Evolutionary conservation across 2,888 invertebrate genomes (phyloP).

Genomic region (Morpho achilles): DNA sequence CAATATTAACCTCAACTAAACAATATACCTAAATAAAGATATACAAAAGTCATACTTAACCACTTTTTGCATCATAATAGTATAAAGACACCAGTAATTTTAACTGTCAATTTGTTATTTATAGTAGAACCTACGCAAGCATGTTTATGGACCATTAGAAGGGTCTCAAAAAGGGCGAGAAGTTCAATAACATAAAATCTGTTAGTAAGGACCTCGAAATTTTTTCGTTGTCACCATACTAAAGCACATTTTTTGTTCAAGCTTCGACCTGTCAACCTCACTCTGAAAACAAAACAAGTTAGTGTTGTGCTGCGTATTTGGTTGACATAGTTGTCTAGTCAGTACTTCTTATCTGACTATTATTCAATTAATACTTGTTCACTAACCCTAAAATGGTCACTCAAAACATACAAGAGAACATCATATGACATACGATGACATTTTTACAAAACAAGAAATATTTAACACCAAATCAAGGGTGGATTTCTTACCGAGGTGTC

Average conservation of each 20-base stretch:
- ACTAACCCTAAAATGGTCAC: no score
- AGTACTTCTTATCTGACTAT: neutral
- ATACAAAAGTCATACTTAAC: no score
- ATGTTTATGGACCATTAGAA: slow-evolving; percentile 60
- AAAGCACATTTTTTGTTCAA: slow-evolving; percentile 59
- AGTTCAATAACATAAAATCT: slow-evolving; percentile 64
- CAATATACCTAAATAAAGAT: no score
- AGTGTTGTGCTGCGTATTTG: slow-evolving; percentile 37
- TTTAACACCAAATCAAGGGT: no score
- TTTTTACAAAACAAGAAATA: no score
- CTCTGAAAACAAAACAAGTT: slow-evolving; percentile 44
- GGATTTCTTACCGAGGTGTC: no score
- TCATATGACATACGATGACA: no score
- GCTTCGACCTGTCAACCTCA: slow-evolving; percentile 57
- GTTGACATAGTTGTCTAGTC: neutral
- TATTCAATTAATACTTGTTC: neutral
- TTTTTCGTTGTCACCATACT: slow-evolving; percentile 63
- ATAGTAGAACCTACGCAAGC: slow-evolving; percentile 41
- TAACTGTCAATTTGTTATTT: slow-evolving; percentile 53
- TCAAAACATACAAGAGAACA: no score
- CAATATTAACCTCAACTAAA: no score
- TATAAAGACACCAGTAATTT: slow-evolving; percentile 41
- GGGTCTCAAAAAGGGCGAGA: slow-evolving; percentile 52
- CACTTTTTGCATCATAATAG: slow-evolving; percentile 29
- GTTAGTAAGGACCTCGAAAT: slow-evolving; percentile 52